Conservation (phyloP, 2,888 invertebrate genomes). For the Nephrotoma appendiculata region DNA sequence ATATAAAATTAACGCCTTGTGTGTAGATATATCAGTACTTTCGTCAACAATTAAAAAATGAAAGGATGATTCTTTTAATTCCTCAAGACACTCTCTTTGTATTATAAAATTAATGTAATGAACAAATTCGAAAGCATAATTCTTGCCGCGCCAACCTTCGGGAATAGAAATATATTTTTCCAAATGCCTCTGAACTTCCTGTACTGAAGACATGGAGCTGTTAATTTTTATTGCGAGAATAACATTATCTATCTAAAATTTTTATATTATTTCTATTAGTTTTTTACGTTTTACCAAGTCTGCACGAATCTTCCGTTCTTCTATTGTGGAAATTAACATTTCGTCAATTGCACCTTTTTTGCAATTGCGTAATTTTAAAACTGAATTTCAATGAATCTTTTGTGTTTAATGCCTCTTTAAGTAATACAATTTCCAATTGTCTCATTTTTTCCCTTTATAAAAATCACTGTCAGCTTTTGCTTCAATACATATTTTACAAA, state of each 20-base stretch:
- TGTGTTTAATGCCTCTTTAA: conserved; percentile 5
- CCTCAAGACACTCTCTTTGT: conserved; percentile 4
- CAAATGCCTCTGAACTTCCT: not conserved
- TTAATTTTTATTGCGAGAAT: conserved; percentile 7
- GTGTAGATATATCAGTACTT: conserved; percentile 3
- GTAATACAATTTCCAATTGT: conserved; percentile 1
- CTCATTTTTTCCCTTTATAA: not conserved
- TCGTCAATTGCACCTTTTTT: conserved; percentile 3
- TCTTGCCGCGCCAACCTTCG: not conserved
- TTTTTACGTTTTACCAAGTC: conserved; percentile 2
- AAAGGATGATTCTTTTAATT: conserved; percentile 4
- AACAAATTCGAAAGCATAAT: conserved; percentile 5
- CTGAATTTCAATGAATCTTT: conserved; percentile 2
- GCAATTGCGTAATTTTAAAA: conserved; percentile 4
- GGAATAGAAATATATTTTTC: conserved; percentile 4
- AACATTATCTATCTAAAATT: conserved; percentile 4
- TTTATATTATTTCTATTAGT: not conserved
- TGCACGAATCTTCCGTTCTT: conserved; percentile 2
- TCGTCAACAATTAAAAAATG: conserved; percentile 3
- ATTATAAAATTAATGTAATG: conserved; percentile 6
- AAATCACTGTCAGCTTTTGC: conserved; percentile 2
- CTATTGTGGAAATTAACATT: not conserved
- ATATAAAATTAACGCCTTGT: conserved; percentile 5
- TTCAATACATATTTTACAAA: conserved; percentile 7
- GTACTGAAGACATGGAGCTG: conserved; percentile 5